phyloP scores from a whole-genome alignment of 35 echinoderm and acorn worm genomes.

The Diadema setosum region DNA sequence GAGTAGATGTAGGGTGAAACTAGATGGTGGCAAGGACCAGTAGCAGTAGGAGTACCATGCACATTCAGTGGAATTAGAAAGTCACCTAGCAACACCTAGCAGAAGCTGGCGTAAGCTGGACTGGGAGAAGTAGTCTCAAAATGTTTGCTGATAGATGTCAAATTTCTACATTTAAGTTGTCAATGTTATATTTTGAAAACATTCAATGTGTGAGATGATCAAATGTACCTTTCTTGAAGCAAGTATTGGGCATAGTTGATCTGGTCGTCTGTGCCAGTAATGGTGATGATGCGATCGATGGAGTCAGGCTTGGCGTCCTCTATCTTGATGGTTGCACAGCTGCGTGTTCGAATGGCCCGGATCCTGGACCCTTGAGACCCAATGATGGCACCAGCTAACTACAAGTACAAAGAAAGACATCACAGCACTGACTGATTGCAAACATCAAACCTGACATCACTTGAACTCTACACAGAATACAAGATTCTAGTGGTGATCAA shows the following conservation, averaged over 20 bases:
- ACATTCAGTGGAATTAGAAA: background rate
- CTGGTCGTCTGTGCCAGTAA: constrained; percentile 71
- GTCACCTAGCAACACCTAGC: background rate
- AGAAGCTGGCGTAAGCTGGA: no score
- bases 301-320: constrained; percentile 71
- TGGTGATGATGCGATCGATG: constrained; percentile 92
- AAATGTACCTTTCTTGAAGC: constrained; percentile 66
- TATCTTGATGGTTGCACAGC: constrained; percentile 88
- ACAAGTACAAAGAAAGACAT: no score
- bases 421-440: no score
- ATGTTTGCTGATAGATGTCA: no score
- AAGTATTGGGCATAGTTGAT: constrained; percentile 95
- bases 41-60: background rate
- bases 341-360: constrained; percentile 51
- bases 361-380: constrained; percentile 69
- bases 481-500: no score
- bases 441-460: no score
- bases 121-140: no score
- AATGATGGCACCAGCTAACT: constrained; percentile 95
- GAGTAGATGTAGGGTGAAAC: no score
- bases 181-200: no score
- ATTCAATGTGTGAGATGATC: no score
- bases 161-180: background rate
- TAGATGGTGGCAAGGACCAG: no score
- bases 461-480: no score